Evolutionary conservation across 2,888 invertebrate species (phyloP).

Genomic region (Lasioglossum pauxillum): DNA sequence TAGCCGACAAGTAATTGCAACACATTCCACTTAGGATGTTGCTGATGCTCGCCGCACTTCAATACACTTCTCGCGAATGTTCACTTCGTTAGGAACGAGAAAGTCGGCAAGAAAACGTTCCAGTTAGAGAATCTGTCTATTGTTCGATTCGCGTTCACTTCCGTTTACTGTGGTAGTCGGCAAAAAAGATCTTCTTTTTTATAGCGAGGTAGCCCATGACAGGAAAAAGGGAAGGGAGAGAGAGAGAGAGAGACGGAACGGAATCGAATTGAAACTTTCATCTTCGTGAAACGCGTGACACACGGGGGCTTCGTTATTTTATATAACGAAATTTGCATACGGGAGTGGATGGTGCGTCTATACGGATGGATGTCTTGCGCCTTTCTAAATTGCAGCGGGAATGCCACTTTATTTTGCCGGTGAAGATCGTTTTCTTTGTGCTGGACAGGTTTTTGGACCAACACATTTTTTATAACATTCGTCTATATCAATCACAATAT

Average conservation of each 20-base stretch:
- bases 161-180: not conserved
- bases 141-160: constrained; percentile 1
- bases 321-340: not conserved
- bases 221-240: not conserved
- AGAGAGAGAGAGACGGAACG: not conserved
- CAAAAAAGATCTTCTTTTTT: not conserved
- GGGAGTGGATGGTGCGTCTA: not conserved
- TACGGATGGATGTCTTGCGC: not conserved
- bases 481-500: not conserved
- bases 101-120: not conserved
- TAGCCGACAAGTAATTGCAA: not conserved
- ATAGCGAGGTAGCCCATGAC: not conserved
- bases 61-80: not conserved
- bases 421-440: not conserved
- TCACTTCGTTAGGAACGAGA: not conserved
- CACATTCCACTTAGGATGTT: no score
- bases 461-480: no score
- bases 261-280: not conserved
- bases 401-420: not conserved
- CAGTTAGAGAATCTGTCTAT: not conserved
- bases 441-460: no score
- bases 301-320: not conserved
- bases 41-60: not conserved
- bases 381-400: not conserved
- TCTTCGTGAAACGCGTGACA: not conserved